Evolutionary conservation across 2,888 invertebrate species (phyloP).

Genomic region (Agriopis leucophaearia): DNA sequence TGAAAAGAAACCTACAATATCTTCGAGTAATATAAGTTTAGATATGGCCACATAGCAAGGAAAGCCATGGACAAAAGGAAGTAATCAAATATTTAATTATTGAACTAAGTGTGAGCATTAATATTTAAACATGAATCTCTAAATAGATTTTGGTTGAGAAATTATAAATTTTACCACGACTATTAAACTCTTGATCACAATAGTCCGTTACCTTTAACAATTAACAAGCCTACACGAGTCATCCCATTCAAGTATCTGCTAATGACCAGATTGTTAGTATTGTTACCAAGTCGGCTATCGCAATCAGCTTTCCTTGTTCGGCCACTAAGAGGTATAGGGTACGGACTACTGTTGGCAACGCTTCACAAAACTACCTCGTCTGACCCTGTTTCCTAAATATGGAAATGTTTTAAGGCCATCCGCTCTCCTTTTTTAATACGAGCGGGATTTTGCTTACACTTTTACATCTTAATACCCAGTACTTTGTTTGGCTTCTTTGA

Average conservation of each 20-base stretch:
- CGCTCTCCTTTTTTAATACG: slow-evolving; percentile 51
- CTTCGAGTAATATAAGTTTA: no score
- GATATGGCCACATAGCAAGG: no score
- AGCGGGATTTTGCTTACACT: slow-evolving; percentile 25
- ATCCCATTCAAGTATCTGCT: slow-evolving; percentile 41
- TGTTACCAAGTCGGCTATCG: slow-evolving; percentile 58
- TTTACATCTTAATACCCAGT: slow-evolving; percentile 14
- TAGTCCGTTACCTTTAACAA: slow-evolving; percentile 40
- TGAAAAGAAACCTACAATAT: no score
- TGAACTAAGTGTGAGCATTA: no score
- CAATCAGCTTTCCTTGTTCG: slow-evolving; percentile 73
- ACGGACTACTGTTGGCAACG: slow-evolving; percentile 46
- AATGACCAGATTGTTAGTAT: slow-evolving; percentile 59
- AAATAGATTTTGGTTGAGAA: no score
- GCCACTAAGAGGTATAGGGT: slow-evolving; percentile 23
- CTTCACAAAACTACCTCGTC: slow-evolving; percentile 68
- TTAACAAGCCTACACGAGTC: slow-evolving; percentile 36
- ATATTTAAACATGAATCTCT: no score
- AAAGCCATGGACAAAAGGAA: no score
- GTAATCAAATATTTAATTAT: no score
- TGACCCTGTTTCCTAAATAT: slow-evolving; percentile 81
- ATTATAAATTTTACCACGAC: slow-evolving; percentile 6
- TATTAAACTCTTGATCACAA: slow-evolving; percentile 24
- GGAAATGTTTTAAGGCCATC: slow-evolving; percentile 74
- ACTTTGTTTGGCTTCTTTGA: slow-evolving; percentile 27